Conservation (phyloP, 2,888 invertebrate species). For the Drosophila sordidapex region DNA sequence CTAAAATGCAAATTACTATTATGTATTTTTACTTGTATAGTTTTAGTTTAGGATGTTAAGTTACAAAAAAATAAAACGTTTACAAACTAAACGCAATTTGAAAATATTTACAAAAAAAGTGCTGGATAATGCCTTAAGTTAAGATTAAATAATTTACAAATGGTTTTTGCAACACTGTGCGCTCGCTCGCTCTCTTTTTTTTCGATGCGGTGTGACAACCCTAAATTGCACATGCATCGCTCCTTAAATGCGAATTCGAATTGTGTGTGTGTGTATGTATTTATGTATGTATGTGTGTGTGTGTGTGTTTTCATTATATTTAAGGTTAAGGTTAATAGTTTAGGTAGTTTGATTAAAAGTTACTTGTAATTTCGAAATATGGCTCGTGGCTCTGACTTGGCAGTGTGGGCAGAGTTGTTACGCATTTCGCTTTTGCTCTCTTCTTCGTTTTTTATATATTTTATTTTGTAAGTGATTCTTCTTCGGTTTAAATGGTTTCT, state of each 20-base stretch:
- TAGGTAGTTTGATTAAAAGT: constrained; percentile 80
- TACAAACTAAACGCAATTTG: constrained; percentile 67
- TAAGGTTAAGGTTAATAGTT: constrained; percentile 79
- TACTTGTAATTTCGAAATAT: constrained; percentile 78
- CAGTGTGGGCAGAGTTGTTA: constrained; percentile 72
- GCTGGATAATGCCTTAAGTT: constrained; percentile 72
- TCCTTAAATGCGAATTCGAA: constrained; percentile 68
- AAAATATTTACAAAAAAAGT: constrained; percentile 74
- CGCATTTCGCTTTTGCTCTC: constrained; percentile 38
- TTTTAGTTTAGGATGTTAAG: constrained; percentile 55
- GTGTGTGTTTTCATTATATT: constrained; percentile 42
- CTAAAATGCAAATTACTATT: constrained; percentile 75
- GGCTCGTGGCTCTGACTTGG: constrained; percentile 82
- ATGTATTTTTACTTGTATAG: constrained; percentile 44
- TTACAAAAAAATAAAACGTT: constrained; percentile 52
- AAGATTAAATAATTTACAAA: constrained; percentile 82
- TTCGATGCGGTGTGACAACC: constrained; percentile 67
- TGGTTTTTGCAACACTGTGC: constrained; percentile 72
- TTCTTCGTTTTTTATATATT: neutral
- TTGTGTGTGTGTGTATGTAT: constrained; percentile 32
- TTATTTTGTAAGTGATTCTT: constrained; percentile 7
- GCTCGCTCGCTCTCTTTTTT: constrained; percentile 36
- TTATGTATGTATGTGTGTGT: constrained; percentile 37
- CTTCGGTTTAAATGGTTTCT: constrained; percentile 39
- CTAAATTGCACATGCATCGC: constrained; percentile 48